Conservation (phyloP, 1,140 invertebrate genomes). For the Conus ventricosus region DNA sequence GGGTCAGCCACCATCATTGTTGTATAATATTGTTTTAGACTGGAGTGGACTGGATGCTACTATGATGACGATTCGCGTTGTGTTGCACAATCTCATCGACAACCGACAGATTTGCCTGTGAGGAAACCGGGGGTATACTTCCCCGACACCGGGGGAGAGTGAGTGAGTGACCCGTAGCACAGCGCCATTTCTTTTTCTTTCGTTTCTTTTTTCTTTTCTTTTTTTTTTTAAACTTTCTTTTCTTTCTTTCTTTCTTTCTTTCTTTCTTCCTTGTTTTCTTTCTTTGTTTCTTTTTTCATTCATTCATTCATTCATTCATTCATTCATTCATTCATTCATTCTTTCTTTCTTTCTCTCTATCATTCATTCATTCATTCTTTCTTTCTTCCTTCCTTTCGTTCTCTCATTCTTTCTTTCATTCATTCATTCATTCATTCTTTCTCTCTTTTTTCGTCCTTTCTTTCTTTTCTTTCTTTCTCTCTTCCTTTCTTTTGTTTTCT, state of each 20-base stretch:
- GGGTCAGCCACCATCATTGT: too few relatives aligned
- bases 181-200: constrained; percentile 13
- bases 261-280: background rate
- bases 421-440: background rate
- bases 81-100: too few relatives aligned
- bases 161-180: background rate
- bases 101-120: too few relatives aligned
- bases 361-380: background rate
- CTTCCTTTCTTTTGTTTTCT: background rate
- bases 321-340: background rate
- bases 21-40: too few relatives aligned
- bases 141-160: too few relatives aligned
- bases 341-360: background rate
- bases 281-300: background rate
- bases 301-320: background rate
- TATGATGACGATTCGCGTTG: too few relatives aligned
- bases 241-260: background rate
- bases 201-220: background rate
- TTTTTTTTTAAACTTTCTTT: background rate
- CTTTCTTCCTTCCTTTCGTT: background rate
- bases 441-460: background rate
- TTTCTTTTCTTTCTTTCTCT: background rate
- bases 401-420: background rate
- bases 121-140: too few relatives aligned
- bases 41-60: too few relatives aligned